These are phyloP conservation scores for Drosophila stalkeri DNA, from an alignment of 2,888 invertebrate species.

Conservation along the genomic window DNA sequence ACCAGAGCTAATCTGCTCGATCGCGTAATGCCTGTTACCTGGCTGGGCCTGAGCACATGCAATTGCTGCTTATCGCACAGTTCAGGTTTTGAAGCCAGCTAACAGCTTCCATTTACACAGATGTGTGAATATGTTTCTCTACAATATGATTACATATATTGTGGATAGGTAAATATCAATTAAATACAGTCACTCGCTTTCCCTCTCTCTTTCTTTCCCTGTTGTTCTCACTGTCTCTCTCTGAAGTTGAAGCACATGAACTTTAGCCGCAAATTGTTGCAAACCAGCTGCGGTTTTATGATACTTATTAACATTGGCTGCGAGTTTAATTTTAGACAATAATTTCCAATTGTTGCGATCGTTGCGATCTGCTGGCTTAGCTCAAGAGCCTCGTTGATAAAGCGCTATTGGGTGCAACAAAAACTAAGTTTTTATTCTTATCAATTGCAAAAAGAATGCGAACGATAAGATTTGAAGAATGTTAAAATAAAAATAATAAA, in stretches of 20 bases:
- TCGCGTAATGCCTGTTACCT: constrained; percentile 26
- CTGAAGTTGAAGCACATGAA: constrained; percentile 31
- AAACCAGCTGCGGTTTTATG: constrained; percentile 21
- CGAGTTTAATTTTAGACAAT: constrained; percentile 24
- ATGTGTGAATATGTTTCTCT: constrained; percentile 12
- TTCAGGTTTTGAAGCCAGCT: constrained; percentile 26
- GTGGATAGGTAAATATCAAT: constrained; percentile 44
- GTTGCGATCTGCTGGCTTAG: constrained; percentile 31
- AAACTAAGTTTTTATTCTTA: constrained; percentile 36
- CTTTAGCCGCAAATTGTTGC: constrained; percentile 53
- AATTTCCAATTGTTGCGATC: constrained; percentile 12
- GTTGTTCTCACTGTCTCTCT: not conserved
- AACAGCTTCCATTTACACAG: constrained; percentile 18
- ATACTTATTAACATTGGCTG: constrained; percentile 23
- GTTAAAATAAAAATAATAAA: not conserved
- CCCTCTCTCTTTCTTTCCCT: constrained; percentile 8
- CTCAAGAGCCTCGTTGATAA: constrained; percentile 24
- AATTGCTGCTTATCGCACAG: constrained; percentile 31
- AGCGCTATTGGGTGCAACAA: not conserved
- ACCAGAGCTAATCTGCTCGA: constrained; percentile 23
- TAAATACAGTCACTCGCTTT: constrained; percentile 30
- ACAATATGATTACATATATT: not conserved
- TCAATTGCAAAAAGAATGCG: constrained; percentile 44
- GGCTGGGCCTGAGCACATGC: not conserved
- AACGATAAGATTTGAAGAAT: constrained; percentile 51